Percentiles rank a stretch among this genome's conserved stretches.
These are phyloP conservation scores for Hyperopisus bebe DNA, from an alignment of 2,113 vertebrate genomes.

Conservation along the genomic window DNA sequence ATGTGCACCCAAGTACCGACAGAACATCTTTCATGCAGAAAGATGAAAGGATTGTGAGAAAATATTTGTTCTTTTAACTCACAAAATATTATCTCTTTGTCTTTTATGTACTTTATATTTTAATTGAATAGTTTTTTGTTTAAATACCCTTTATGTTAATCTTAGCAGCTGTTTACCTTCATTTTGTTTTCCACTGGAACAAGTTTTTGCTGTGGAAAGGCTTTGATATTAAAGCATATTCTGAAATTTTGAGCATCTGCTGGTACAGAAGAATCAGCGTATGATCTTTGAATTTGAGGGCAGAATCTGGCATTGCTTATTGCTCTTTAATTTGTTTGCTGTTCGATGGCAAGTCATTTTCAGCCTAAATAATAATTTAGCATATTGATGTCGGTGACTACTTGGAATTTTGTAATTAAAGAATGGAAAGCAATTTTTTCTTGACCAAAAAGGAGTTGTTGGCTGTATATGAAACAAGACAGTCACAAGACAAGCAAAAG, in stretches of 20 bases:
- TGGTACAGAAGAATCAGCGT: background rate
- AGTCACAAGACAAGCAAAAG: background rate
- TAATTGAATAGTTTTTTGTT: background rate
- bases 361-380: background rate
- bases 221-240: background rate
- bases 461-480: background rate
- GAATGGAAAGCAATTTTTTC: background rate
- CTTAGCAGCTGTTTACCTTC: background rate
- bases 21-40: background rate
- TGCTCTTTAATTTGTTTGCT: background rate
- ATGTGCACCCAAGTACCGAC: background rate
- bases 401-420: background rate
- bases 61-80: background rate
- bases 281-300: background rate
- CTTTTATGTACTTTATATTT: background rate
- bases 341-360: background rate
- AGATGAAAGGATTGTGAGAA: background rate
- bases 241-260: background rate
- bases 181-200: background rate
- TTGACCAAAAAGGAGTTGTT: background rate
- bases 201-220: background rate
- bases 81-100: background rate
- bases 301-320: background rate
- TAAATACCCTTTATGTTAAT: background rate
- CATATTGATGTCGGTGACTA: background rate